These are phyloP conservation scores for Hypercompe scribonia DNA, from an alignment of 2,888 invertebrate species.

Conservation along the genomic window DNA sequence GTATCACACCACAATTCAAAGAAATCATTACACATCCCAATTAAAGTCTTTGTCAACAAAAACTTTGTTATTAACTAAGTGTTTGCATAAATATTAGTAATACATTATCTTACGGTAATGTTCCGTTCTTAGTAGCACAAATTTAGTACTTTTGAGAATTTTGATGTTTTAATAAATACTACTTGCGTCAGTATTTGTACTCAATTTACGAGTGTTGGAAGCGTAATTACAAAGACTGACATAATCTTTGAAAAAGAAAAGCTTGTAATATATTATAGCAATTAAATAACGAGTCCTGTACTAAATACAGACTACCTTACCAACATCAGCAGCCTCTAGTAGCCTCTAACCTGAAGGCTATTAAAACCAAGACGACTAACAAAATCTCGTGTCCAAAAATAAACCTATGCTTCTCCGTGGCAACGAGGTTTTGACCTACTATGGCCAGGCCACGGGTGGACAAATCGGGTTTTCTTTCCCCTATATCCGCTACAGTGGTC, in stretches of 20 bases:
- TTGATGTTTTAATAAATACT: not conserved
- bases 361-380: too few relatives aligned
- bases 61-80: not conserved
- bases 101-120: not conserved
- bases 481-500: too few relatives aligned
- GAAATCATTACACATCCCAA: slow-evolving; percentile 1
- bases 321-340: too few relatives aligned
- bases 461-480: too few relatives aligned
- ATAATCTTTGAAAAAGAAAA: not conserved
- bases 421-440: too few relatives aligned
- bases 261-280: not conserved
- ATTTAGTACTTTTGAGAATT: slow-evolving; percentile 7
- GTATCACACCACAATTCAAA: slow-evolving; percentile 10
- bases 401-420: too few relatives aligned
- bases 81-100: slow-evolving; percentile 4
- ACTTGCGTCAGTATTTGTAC: not conserved
- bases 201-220: not conserved
- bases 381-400: too few relatives aligned
- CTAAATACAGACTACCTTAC: too few relatives aligned
- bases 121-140: not conserved
- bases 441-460: too few relatives aligned
- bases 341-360: too few relatives aligned
- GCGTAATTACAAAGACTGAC: not conserved
- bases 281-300: not conserved
- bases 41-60: slow-evolving; percentile 5